Evolutionary conservation across 1,140 invertebrate genomes (phyloP).

Genomic region (Eubasilissa regina): DNA sequence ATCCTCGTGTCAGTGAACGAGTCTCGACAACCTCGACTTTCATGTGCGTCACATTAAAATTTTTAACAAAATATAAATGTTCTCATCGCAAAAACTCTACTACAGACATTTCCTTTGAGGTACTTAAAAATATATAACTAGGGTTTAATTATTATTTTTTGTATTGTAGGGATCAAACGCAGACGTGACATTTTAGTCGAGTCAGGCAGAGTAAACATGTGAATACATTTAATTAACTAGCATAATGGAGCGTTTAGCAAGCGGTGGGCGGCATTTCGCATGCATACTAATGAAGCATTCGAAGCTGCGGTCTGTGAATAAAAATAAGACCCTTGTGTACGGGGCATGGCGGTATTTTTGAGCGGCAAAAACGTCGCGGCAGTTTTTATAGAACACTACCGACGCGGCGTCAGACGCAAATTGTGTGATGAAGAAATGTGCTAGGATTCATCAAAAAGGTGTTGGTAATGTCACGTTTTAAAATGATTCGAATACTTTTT

Average conservation of each 20-base stretch:
- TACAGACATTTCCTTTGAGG: too few relatives aligned
- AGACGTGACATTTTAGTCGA: slow-evolving; percentile 14
- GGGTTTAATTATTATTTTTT: background rate
- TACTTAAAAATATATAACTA: too few relatives aligned
- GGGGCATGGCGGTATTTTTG: background rate
- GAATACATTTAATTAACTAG: slow-evolving; percentile 28
- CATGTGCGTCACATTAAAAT: too few relatives aligned
- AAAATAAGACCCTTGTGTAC: background rate
- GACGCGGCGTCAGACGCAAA: background rate
- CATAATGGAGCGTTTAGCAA: background rate
- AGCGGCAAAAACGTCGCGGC: background rate
- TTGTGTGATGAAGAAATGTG: too few relatives aligned
- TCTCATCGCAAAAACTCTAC: too few relatives aligned
- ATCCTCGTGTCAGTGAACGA: too few relatives aligned
- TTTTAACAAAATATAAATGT: too few relatives aligned
- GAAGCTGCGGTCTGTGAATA: slow-evolving; percentile 1
- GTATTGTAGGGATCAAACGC: background rate
- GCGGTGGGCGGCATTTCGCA: background rate
- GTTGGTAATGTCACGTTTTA: too few relatives aligned
- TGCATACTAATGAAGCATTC: slow-evolving; percentile 20
- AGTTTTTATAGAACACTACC: background rate
- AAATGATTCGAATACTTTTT: too few relatives aligned
- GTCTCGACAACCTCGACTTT: too few relatives aligned
- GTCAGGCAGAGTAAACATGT: slow-evolving; percentile 5
- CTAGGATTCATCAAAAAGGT: too few relatives aligned